Percentiles rank a stretch among this genome's conserved stretches.
Evolutionary conservation across 2,888 invertebrate genomes (phyloP).

Genomic region (Axea sp.): DNA sequence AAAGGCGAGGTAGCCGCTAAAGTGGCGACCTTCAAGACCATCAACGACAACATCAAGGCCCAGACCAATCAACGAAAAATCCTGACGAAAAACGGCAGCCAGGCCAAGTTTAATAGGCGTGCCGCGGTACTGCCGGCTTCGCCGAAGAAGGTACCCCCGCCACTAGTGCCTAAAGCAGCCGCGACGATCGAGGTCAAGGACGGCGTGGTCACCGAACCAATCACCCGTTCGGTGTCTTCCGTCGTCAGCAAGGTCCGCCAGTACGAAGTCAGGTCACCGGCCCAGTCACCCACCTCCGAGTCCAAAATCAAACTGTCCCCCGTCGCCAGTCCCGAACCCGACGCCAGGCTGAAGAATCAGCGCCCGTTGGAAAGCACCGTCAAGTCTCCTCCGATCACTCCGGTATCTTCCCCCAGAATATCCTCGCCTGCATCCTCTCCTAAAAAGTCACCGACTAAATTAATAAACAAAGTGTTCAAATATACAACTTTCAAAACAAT

Average conservation of each 20-base stretch:
- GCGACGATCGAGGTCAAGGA: constrained; percentile 68
- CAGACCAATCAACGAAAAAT: constrained; percentile 76
- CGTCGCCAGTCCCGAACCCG: constrained; percentile 74
- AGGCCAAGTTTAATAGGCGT: constrained; percentile 68
- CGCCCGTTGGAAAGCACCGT: constrained; percentile 66
- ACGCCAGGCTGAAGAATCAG: constrained; percentile 61
- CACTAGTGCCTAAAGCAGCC: constrained; percentile 66
- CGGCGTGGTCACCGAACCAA: constrained; percentile 74
- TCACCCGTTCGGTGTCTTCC: constrained; percentile 76
- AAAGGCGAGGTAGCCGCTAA: constrained; percentile 83
- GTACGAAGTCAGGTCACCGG: constrained; percentile 75
- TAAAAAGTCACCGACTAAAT: constrained; percentile 65
- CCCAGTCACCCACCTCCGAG: constrained; percentile 72
- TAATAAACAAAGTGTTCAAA: no score
- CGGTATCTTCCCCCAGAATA: constrained; percentile 71
- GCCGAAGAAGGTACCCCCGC: constrained; percentile 73
- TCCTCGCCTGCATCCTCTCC: constrained; percentile 70
- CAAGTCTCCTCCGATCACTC: constrained; percentile 73
- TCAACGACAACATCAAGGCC: constrained; percentile 82
- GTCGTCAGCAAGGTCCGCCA: constrained; percentile 78
- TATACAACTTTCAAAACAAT: no score
- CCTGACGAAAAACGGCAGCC: constrained; percentile 79
- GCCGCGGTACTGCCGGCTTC: constrained; percentile 75
- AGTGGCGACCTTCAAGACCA: constrained; percentile 83
- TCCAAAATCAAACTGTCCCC: constrained; percentile 75